Conservation (phyloP, 2,888 invertebrate genomes). For the Helobdella robusta region DNA sequence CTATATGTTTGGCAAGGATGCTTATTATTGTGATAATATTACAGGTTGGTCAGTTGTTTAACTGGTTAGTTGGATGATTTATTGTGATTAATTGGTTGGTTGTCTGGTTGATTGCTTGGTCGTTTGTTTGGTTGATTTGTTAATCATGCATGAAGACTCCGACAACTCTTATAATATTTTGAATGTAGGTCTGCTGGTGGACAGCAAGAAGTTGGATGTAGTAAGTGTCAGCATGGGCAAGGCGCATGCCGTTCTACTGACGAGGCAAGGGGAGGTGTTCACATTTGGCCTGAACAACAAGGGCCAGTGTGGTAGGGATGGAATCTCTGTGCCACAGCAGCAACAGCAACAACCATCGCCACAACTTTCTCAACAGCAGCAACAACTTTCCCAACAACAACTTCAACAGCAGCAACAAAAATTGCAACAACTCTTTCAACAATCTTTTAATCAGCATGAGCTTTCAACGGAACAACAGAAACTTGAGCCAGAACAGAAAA, state of each 20-base stretch:
- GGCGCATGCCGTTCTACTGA: constrained; percentile 84
- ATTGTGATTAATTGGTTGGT: background rate
- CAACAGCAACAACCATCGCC: background rate
- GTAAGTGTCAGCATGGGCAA: constrained; percentile 78
- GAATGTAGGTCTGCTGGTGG: constrained; percentile 60
- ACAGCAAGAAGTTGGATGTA: constrained; percentile 64
- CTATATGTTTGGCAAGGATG: constrained; percentile 86
- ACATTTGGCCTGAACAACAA: constrained; percentile 96
- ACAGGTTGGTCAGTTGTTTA: constrained; percentile 48
- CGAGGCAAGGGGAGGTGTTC: constrained; percentile 70
- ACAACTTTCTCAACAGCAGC: constrained; percentile 3
- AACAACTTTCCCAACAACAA: background rate
- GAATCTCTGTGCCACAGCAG: no score
- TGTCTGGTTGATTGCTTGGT: no score
- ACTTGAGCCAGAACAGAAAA: no score
- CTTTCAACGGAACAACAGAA: no score
- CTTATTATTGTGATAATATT: constrained; percentile 52
- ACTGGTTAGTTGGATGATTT: background rate
- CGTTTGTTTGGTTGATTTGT: no score
- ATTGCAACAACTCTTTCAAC: no score
- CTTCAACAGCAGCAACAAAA: background rate
- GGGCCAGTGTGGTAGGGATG: constrained; percentile 90
- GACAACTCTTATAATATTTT: background rate
- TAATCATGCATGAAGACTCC: no score
- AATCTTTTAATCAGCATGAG: no score